Base-by-base conservation (phyloP, 2,888 invertebrate species). In the Bibio marci region DNA sequence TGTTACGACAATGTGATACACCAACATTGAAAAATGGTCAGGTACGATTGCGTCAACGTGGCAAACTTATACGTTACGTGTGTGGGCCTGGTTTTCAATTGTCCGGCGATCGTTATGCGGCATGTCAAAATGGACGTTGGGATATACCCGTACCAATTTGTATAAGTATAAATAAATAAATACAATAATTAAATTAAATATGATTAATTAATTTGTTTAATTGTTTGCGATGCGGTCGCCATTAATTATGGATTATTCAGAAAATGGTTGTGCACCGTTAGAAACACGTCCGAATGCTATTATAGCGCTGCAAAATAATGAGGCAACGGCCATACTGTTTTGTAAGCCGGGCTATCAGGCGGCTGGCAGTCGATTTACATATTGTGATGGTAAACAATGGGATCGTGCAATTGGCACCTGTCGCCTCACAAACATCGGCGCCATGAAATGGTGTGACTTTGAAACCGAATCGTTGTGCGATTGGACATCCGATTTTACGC, bases 371-470 rank as follows among this genome's bases (percentile, higher is more conserved):
- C 47, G 64, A 0, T 64, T 63, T 2, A 59, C 79, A n/a, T 80
- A 71, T 53, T 87, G 87, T 54, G 70, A 83, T 49, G 83, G 83
- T 1, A 49, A 44, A 1, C 52, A 52, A 1, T 87, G 86, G 86
- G 81, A 79, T 50, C 67, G 67, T 1, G 69, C 71, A 0, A 52
- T 66, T 3, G 85, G 86, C 1, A 53, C 50, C 11, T 87, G 87
- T 42, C 51, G 53, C 0, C 31, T 34, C 41, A 47, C 41, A 44
- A 41, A 35, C 41, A 2, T 41, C n/a, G 32, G 30, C 3, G 41
- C 46, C 3, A 43, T 47, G 26, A 10, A 15, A 19, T 28, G 35
- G 35, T 61, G 59, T 39, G 58, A 61, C 43, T 62, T 59, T 39
- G 59, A 62, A 55, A 61, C 62, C 0, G 58, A 64, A 0, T 69